phyloP scores from a whole-genome alignment of 2,797 vertebrate species.

The Tragelaphus eurycerus region DNA sequence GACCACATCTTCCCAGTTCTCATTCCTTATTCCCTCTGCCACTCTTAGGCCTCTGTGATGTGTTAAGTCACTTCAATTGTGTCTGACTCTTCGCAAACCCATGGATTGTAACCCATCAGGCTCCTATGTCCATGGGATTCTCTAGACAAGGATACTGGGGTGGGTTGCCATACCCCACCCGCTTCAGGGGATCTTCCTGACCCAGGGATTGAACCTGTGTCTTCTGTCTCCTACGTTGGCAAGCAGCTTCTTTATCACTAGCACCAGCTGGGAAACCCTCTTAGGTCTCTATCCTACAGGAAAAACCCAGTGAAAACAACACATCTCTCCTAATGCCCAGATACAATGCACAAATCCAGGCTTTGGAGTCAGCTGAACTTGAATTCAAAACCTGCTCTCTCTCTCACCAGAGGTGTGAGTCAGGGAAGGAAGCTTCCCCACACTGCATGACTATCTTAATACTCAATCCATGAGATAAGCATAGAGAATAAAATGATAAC shows the following conservation, averaged over 20 bases:
- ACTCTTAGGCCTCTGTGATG: background rate
- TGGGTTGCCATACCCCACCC: background rate
- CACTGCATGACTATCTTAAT: background rate
- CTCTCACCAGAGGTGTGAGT: background rate
- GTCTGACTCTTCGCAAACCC: background rate
- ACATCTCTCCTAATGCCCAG: background rate
- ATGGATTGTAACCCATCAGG: background rate
- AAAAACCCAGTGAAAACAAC: background rate
- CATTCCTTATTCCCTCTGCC: background rate
- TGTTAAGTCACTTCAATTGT: background rate
- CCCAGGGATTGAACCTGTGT: background rate
- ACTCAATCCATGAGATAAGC: background rate
- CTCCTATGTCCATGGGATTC: background rate
- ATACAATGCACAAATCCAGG: background rate
- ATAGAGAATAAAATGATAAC: background rate
- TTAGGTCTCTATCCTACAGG: background rate
- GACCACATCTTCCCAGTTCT: background rate
- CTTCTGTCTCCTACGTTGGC: background rate
- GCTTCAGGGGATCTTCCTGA: background rate
- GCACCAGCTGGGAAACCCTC: background rate
- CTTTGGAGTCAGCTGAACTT: background rate
- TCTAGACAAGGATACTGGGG: background rate
- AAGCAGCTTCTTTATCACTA: background rate
- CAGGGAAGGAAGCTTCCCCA: background rate
- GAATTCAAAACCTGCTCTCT: background rate